Evolutionary conservation across 1,140 invertebrate species (phyloP), one percentile per base, ranked within the genome.

Genomic region (Apis florea): DNA sequence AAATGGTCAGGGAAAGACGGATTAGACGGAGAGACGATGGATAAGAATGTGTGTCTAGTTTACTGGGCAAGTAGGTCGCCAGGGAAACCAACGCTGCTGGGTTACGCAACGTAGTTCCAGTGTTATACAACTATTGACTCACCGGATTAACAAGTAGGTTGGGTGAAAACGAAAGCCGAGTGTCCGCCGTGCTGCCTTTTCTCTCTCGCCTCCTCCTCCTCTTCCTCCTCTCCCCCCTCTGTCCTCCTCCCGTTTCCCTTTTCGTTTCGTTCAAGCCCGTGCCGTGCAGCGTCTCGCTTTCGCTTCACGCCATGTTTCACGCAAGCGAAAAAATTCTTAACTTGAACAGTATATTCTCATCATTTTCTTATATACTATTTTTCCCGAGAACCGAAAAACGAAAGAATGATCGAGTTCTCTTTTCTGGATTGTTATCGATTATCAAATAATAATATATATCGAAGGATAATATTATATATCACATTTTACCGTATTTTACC

Each of bases 11-110:
- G 72, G 74, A 82, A 82, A 75, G 87, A 89, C 82, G 90, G 87
- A 90, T 91, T 85, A 87, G 84, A 40, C 31, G 31, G 31, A 40
- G 31, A 40, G 31, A 40, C 82, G 83, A 77, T 86, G 93, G 92
- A 93, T 93, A 93, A 93, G 93, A 94, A 94, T 94, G 93, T 94
- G 88, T 94, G 94, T 94, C 94, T 94, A 94, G 94, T 94, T 94
- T 93, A 94, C 90, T 94, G 92, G 94, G 94, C 93, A 94, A 94
- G 92, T 94, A 93, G 94, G 94, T 94, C 94, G 94, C 92, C 89
- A 91, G 91, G 91, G 92, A 93, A 93, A 93, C 90, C 92, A 88
- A 91, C 86, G 72, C 87, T 26, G 31, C 31, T 77, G 73, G 54
- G 78, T 94, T 93, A 92, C 91, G 92, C 92, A 93, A 93, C 89